Evolutionary conservation across 2,797 vertebrate species (phyloP), one percentile per base, ranked within the genome.

Genomic region (Cheirogaleus major): DNA sequence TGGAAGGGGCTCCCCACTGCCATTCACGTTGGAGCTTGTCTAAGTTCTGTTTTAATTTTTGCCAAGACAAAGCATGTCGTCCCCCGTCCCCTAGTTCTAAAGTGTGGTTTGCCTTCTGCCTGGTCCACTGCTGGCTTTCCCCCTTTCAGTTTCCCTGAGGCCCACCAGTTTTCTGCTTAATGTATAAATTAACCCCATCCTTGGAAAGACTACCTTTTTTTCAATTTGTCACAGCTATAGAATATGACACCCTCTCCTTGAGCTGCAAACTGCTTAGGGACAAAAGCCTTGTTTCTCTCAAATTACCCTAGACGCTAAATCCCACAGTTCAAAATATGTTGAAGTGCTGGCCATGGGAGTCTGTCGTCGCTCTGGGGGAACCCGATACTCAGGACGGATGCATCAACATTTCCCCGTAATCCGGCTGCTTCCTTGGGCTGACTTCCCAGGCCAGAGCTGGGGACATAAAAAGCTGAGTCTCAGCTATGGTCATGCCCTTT

Each of bases 131-230:
- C 48, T 91, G 59, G 43, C 35, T 84, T 65, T 93, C 27, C 52
- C 89, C 89, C 70, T 91, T 81, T 96, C 81, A 67, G 38, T 59
- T 73, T 93, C 32, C 59, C 76, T 57, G 59, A 95, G 63, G 79
- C 9, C 18, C 50, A 61, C 45, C 73, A 32, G 35, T 69, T 96
- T 96, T 93, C 72, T 11, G 78, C 52, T 63, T 41, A 45, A 27
- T n/a, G 15, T 91, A 18, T 81, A 70, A 94, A 65, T 83, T 79
- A 95, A 59, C 23, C 41, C 35, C 65, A 30, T 91, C 30, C 70
- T 89, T 82, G 63, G 84, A 95, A 82, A 92, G 50, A 23, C 4
- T 23, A 43, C 32, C 50, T 30, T 13, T 11, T 18, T 20, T 17
- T 32, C 38, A 41, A 75, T 80, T 82, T 55, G 23, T 75, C 89